Percentiles rank a stretch among this genome's conserved stretches.
These are phyloP conservation scores for Dermolepida albohirtum DNA, from an alignment of 2,888 invertebrate genomes.

Conservation along the genomic window DNA sequence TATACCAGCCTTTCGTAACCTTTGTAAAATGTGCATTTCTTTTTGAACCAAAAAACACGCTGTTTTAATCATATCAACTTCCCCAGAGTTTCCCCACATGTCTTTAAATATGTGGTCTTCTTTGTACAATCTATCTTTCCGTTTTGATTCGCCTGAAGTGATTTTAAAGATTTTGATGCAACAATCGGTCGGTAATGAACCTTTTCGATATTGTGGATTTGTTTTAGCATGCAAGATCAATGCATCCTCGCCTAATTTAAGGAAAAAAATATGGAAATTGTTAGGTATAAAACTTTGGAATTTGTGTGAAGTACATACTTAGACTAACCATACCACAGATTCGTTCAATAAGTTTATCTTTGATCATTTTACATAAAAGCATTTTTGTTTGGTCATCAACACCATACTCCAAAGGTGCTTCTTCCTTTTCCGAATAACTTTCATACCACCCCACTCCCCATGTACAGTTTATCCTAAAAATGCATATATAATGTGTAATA, in stretches of 20 bases:
- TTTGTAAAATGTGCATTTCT: slow-evolving; percentile 90
- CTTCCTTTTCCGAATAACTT: too few relatives aligned
- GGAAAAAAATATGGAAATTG: not conserved
- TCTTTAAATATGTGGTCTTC: slow-evolving; percentile 92
- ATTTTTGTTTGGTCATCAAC: slow-evolving; percentile 88
- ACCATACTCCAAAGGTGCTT: slow-evolving; percentile 85
- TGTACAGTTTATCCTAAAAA: too few relatives aligned
- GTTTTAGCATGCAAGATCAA: slow-evolving; percentile 89
- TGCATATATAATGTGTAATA: slow-evolving; percentile 65
- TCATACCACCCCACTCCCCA: too few relatives aligned
- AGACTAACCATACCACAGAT: slow-evolving; percentile 94
- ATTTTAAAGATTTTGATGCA: slow-evolving; percentile 95
- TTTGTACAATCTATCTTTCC: slow-evolving; percentile 92
- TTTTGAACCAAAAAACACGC: slow-evolving; percentile 97
- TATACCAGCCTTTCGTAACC: slow-evolving; percentile 82
- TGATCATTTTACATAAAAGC: slow-evolving; percentile 88
- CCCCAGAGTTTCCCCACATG: slow-evolving; percentile 72
- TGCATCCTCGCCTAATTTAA: slow-evolving; percentile 77
- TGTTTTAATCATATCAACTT: slow-evolving; percentile 88
- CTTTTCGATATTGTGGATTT: slow-evolving; percentile 67
- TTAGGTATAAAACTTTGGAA: too few relatives aligned
- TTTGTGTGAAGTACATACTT: slow-evolving; percentile 64
- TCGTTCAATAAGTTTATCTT: slow-evolving; percentile 79
- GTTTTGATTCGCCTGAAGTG: slow-evolving; percentile 92
- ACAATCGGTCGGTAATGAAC: slow-evolving; percentile 70